phyloP scores from a whole-genome alignment of 2,797 vertebrate genomes.

The Psittacula derbiana region DNA sequence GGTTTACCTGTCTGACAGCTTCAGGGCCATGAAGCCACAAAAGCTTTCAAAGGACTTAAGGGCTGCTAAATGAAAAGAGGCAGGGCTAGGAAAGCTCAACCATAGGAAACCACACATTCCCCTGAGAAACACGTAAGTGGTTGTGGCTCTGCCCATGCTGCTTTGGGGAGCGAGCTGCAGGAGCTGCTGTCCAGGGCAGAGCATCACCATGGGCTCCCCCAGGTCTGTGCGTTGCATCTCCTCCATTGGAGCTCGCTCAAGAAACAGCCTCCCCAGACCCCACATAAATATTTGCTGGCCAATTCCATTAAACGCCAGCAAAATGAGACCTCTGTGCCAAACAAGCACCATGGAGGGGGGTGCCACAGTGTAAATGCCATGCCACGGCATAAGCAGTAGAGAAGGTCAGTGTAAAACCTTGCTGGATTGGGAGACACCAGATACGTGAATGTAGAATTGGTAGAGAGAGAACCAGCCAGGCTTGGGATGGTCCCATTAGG shows the following conservation, averaged over 20 bases:
- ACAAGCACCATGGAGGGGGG: rapidly evolving
- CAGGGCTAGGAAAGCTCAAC: neutral
- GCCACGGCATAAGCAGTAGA: rapidly evolving
- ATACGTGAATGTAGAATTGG: neutral
- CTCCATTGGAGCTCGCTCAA: neutral
- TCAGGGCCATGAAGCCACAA: neutral
- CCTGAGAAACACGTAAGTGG: neutral
- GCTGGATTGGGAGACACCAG: rapidly evolving
- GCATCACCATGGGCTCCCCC: rapidly evolving
- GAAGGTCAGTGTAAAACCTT: neutral
- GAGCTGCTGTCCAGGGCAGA: neutral
- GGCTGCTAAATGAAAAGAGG: neutral
- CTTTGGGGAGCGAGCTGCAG: neutral
- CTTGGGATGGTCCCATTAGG: neutral
- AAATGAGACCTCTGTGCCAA: neutral
- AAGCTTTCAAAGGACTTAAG: neutral
- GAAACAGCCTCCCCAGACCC: neutral
- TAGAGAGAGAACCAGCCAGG: neutral
- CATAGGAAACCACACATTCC: neutral
- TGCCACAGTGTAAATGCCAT: rapidly evolving
- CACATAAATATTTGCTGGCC: neutral
- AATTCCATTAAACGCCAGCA: neutral
- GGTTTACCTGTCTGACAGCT: neutral
- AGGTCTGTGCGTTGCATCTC: neutral
- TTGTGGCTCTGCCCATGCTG: neutral